Conservation (phyloP, 2,888 invertebrate species). For the Athetis lepigone region DNA sequence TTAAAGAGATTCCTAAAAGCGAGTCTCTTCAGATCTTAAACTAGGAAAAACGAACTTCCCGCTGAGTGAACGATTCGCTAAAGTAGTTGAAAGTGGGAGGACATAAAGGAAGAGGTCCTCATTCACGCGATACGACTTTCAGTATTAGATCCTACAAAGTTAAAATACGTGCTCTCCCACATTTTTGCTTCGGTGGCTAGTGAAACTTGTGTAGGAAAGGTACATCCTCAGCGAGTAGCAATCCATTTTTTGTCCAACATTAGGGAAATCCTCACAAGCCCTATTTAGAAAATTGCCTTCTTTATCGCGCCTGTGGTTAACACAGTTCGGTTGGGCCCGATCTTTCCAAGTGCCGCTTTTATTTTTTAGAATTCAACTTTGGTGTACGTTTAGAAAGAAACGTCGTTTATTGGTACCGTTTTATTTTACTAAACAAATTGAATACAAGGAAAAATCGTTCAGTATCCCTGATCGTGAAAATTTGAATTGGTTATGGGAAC, state of each 20-base stretch:
- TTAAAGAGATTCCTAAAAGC: constrained; percentile 35
- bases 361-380: constrained; percentile 72
- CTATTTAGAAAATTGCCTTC: constrained; percentile 87
- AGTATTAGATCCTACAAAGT: constrained; percentile 52
- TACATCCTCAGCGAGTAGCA: constrained; percentile 74
- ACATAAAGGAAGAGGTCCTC: constrained; percentile 52
- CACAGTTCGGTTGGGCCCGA: constrained; percentile 72
- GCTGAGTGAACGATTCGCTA: constrained; percentile 31
- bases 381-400: constrained; percentile 66
- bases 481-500: constrained; percentile 61
- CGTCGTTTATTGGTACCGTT: constrained; percentile 56
- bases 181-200: constrained; percentile 49
- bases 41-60: constrained; percentile 28
- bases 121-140: constrained; percentile 52
- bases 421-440: constrained; percentile 66
- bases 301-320: constrained; percentile 84
- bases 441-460: constrained; percentile 57
- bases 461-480: constrained; percentile 42
- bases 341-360: constrained; percentile 59
- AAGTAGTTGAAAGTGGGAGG: constrained; percentile 45
- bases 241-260: constrained; percentile 86
- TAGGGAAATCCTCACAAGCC: constrained; percentile 86
- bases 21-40: constrained; percentile 48
- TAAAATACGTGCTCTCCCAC: constrained; percentile 36
- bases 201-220: constrained; percentile 63